Conservation (phyloP, 2,888 invertebrate genomes). For the Fragum fragum region DNA sequence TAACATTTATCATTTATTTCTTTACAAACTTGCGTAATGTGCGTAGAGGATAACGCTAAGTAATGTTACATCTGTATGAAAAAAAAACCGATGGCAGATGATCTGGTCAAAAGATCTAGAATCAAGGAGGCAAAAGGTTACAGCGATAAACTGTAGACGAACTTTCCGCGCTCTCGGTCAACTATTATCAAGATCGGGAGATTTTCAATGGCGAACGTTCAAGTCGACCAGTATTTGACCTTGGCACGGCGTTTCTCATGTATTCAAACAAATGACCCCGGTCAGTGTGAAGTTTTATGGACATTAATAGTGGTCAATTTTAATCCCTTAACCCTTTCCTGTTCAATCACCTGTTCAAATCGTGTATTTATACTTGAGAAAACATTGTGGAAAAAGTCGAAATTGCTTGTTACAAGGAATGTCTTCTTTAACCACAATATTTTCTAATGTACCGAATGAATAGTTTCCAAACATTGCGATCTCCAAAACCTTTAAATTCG, state of each 20-base stretch:
- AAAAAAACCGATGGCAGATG: too few relatives aligned
- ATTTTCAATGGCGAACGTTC: background rate
- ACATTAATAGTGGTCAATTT: background rate
- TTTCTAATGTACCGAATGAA: too few relatives aligned
- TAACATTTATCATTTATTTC: too few relatives aligned
- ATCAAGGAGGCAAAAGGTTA: background rate
- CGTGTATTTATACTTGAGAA: too few relatives aligned
- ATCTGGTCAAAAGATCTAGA: background rate
- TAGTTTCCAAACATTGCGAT: too few relatives aligned
- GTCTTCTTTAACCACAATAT: too few relatives aligned
- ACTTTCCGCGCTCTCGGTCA: background rate
- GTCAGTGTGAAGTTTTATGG: background rate
- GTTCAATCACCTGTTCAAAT: too few relatives aligned
- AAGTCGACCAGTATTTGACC: slow-evolving; percentile 13
- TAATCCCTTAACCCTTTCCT: background rate
- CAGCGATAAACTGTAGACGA: slow-evolving; percentile 9
- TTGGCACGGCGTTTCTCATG: background rate
- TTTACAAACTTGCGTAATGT: too few relatives aligned
- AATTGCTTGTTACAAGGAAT: too few relatives aligned
- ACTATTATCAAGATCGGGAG: background rate
- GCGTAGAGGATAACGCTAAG: too few relatives aligned
- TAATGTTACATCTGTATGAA: too few relatives aligned
- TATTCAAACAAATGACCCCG: slow-evolving; percentile 1
- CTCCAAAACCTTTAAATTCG: background rate
- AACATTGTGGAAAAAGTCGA: too few relatives aligned